Percentiles rank a stretch among this genome's conserved stretches.
Conservation (phyloP, 1,140 invertebrate genomes). For the Rhynchophorus ferrugineus region DNA sequence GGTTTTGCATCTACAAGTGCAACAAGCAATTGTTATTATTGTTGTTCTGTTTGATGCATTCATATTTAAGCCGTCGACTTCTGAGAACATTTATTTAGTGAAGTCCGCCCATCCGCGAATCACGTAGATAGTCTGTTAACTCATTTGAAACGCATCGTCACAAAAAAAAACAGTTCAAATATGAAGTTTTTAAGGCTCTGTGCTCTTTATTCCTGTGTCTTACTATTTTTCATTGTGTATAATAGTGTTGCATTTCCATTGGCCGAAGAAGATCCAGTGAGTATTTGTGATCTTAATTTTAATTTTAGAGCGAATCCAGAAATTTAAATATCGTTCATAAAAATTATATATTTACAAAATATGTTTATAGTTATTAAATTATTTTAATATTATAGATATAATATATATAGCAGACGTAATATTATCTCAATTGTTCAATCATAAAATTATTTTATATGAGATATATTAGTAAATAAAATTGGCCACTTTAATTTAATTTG, state of each 20-base stretch:
- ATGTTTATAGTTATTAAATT: too few relatives aligned
- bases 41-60: neutral
- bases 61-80: neutral
- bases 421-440: too few relatives aligned
- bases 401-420: too few relatives aligned
- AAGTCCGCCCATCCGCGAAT: neutral
- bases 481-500: too few relatives aligned
- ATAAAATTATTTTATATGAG: too few relatives aligned
- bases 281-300: too few relatives aligned
- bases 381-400: too few relatives aligned
- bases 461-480: too few relatives aligned
- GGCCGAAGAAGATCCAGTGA: neutral
- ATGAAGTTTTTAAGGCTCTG: neutral
- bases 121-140: neutral
- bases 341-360: too few relatives aligned
- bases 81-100: neutral
- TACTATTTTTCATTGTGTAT: neutral
- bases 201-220: neutral
- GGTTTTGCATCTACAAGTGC: slow-evolving; percentile 2
- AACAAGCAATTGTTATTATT: neutral
- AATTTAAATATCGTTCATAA: too few relatives aligned
- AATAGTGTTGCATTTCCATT: neutral
- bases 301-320: too few relatives aligned
- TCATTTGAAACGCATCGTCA: neutral
- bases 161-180: neutral